Percentiles rank a stretch among this genome's conserved stretches.
Conservation (phyloP, 2,888 invertebrate species). For the Candidula unifasciata region DNA sequence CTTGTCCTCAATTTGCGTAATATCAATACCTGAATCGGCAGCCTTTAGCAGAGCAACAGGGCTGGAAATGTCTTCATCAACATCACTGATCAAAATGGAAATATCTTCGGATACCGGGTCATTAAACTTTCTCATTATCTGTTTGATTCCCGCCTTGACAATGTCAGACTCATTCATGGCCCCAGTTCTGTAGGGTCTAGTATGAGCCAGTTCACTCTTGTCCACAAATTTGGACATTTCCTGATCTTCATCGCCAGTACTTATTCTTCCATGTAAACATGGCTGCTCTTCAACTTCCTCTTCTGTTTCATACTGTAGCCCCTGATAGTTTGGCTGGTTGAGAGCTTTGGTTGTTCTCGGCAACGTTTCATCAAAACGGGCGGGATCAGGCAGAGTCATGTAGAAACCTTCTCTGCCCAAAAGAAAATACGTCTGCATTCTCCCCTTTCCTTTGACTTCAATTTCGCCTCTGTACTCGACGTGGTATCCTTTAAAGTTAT, state of each 20-base stretch:
- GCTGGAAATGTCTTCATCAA: background rate
- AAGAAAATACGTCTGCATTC: slow-evolving; percentile 94
- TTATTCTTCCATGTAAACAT: background rate
- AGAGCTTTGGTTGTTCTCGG: background rate
- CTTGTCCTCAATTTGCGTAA: background rate
- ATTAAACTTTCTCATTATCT: slow-evolving; percentile 19
- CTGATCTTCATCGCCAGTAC: no score
- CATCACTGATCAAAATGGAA: background rate
- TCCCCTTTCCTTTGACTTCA: slow-evolving; percentile 93
- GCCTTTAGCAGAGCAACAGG: background rate
- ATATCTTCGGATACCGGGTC: background rate
- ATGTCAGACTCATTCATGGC: slow-evolving; percentile 27
- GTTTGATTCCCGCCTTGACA: slow-evolving; percentile 25
- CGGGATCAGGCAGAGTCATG: slow-evolving; percentile 61
- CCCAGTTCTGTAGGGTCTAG: background rate
- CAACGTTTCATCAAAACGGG: slow-evolving; percentile 49
- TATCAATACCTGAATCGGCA: background rate
- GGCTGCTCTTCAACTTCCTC: slow-evolving; percentile 37
- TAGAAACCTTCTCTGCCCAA: slow-evolving; percentile 66
- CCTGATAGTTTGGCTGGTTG: background rate
- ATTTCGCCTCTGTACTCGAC: slow-evolving; percentile 80
- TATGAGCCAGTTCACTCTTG: background rate
- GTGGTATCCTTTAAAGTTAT: slow-evolving; percentile 63
- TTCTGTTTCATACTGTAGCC: slow-evolving; percentile 34
- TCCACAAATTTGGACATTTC: background rate